phyloP scores from a whole-genome alignment of 2,113 vertebrate species.

The Halichoerus grypus region DNA sequence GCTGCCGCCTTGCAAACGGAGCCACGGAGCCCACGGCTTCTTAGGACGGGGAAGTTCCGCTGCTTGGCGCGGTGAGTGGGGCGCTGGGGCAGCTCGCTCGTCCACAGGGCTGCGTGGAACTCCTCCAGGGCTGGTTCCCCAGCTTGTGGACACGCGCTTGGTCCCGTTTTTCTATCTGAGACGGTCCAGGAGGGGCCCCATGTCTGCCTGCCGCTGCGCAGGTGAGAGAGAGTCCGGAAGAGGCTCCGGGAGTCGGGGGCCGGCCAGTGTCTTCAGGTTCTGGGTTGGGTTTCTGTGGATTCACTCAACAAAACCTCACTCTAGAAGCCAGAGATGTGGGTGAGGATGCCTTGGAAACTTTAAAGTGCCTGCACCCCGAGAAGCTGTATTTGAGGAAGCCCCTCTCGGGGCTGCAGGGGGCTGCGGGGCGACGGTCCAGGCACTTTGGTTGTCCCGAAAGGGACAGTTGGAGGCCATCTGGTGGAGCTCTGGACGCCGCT shows the following conservation, averaged over 20 bases:
- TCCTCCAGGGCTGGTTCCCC: neutral
- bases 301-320: neutral
- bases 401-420: neutral
- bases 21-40: neutral
- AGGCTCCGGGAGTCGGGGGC: neutral
- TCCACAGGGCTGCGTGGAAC: fast-evolving
- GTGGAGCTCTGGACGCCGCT: neutral
- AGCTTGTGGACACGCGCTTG: neutral
- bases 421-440: fast-evolving
- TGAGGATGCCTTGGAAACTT: neutral
- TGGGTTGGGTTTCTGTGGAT: neutral
- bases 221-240: neutral
- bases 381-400: neutral
- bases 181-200: neutral
- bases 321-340: neutral
- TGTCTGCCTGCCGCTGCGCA: too few species aligned
- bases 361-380: neutral
- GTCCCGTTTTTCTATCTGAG: neutral
- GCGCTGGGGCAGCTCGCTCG: neutral
- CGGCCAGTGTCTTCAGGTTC: neutral
- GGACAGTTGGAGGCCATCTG: neutral
- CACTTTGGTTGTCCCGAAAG: neutral
- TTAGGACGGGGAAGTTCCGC: neutral
- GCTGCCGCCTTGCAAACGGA: neutral
- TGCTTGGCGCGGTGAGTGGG: neutral